Conservation (phyloP, 2,797 vertebrate species). For the Euphonia xanthogaster region DNA sequence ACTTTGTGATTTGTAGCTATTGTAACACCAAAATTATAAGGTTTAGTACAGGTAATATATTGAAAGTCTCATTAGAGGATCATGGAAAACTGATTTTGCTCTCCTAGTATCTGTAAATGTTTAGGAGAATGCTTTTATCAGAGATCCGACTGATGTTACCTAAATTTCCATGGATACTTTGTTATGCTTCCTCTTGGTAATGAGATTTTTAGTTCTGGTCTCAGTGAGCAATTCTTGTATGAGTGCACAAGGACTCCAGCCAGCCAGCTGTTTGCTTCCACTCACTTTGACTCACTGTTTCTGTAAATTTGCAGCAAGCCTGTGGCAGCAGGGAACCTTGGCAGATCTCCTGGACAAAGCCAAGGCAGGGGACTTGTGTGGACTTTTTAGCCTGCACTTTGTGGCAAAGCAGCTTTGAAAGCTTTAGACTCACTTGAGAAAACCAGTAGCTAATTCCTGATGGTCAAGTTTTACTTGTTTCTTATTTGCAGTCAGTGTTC, state of each 20-base stretch:
- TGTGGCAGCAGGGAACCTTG: background rate
- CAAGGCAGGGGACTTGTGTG: background rate
- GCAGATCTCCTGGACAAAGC: background rate
- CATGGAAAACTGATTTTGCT: background rate
- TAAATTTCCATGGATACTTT: background rate
- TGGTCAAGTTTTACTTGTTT: background rate
- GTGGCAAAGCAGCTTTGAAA: background rate
- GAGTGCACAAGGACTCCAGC: background rate
- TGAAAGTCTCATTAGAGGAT: background rate
- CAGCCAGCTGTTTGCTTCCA: background rate
- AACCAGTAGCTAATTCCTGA: background rate
- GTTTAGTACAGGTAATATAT: background rate
- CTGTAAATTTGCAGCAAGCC: background rate
- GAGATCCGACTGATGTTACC: background rate
- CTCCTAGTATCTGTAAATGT: background rate
- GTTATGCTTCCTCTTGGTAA: background rate
- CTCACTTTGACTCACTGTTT: slow-evolving; percentile 3
- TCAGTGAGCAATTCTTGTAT: background rate
- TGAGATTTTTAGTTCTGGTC: background rate
- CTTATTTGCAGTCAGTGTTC: background rate
- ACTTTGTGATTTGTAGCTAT: background rate
- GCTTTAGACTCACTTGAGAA: background rate
- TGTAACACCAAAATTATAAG: background rate
- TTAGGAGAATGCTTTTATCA: background rate
- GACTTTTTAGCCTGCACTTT: background rate